Percentiles rank a stretch among this genome's conserved stretches.
phyloP scores from a whole-genome alignment of 2,113 vertebrate species.

The Aspidoscelis tigris region DNA sequence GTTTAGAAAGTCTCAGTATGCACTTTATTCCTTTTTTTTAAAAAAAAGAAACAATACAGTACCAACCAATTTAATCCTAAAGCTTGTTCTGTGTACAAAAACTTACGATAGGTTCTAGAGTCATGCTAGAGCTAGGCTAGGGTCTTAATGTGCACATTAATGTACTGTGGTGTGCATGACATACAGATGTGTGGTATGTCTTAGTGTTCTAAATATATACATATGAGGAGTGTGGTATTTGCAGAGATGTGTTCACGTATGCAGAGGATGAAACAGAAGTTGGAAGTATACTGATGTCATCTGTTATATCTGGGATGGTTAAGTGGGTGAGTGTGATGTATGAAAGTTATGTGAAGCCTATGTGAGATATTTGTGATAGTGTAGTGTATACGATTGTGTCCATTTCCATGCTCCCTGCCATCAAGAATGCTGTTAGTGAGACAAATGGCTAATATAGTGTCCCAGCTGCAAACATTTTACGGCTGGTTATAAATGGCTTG shows the following conservation, averaged over 20 bases:
- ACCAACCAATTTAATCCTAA: not conserved
- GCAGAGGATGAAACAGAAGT: not conserved
- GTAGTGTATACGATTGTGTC: not conserved
- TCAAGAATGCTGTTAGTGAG: slow-evolving; percentile 35
- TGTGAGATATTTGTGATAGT: not conserved
- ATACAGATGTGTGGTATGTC: not conserved
- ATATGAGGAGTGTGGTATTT: not conserved
- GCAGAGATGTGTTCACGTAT: not conserved
- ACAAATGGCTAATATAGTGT: slow-evolving; percentile 64
- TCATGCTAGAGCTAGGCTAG: not conserved
- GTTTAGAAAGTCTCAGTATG: not conserved
- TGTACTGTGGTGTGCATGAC: not conserved
- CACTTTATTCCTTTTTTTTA: not conserved
- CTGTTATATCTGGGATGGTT: not conserved
- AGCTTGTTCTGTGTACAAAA: not conserved
- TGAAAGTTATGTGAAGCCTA: not conserved
- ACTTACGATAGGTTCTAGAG: not conserved
- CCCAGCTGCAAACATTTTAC: slow-evolving; percentile 78
- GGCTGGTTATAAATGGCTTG: slow-evolving; percentile 77
- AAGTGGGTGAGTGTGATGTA: not conserved
- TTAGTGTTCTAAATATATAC: not conserved
- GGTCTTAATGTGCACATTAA: not conserved
- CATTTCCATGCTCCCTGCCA: not conserved
- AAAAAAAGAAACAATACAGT: not conserved
- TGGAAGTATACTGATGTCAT: not conserved